Evolutionary conservation across 2,888 invertebrate genomes (phyloP).

Genomic region (Dolichomitus sp.): DNA sequence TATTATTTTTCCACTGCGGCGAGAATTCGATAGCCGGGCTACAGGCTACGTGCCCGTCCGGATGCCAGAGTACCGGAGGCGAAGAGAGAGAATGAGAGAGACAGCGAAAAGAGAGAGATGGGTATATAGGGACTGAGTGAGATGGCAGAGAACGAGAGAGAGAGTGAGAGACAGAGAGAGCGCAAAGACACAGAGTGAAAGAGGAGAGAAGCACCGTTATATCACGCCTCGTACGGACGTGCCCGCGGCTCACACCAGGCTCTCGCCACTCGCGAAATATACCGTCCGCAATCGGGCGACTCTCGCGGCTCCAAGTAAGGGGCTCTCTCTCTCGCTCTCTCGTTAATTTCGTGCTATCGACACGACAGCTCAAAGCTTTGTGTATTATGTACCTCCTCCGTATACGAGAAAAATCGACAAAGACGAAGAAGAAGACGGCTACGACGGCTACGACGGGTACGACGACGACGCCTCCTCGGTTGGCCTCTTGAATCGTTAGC

Average conservation of each 20-base stretch:
- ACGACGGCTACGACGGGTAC: background rate
- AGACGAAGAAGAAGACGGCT: background rate
- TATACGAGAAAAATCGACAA: constrained; percentile 27
- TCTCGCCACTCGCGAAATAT: constrained; percentile 58
- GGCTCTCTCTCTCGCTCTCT: constrained; percentile 65
- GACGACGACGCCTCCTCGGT: constrained; percentile 26
- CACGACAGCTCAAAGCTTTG: constrained; percentile 17
- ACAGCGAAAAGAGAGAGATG: constrained; percentile 17
- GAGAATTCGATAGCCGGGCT: constrained; percentile 72
- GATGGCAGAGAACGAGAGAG: constrained; percentile 33
- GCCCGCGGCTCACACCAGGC: constrained; percentile 41
- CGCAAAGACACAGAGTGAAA: constrained; percentile 50
- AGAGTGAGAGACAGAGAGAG: constrained; percentile 54
- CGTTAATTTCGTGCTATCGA: constrained; percentile 58
- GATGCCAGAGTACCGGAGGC: constrained; percentile 67
- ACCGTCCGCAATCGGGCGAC: constrained; percentile 65
- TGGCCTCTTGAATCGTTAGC: background rate
- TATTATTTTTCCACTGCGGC: constrained; percentile 48
- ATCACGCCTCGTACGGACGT: constrained; percentile 68
- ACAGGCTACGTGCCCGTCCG: constrained; percentile 70
- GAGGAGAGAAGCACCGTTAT: constrained; percentile 78
- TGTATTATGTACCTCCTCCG: constrained; percentile 47
- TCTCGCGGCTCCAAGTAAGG: constrained; percentile 64
- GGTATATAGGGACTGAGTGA: constrained; percentile 16
- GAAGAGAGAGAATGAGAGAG: constrained; percentile 4